Conservation (phyloP, 2,797 vertebrate species). For the Hozukius guyotensis region DNA sequence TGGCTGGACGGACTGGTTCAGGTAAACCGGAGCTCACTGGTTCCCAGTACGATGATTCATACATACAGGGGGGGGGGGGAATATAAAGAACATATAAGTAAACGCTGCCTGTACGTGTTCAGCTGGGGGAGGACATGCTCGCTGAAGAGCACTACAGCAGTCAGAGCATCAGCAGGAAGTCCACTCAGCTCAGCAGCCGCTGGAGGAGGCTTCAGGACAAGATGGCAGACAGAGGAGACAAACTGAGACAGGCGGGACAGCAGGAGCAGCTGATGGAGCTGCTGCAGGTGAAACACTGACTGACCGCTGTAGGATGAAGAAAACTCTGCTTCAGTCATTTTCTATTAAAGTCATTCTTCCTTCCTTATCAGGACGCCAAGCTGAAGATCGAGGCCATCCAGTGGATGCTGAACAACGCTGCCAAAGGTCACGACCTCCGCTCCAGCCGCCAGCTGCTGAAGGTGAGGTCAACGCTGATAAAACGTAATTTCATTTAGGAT, state of each 20-base stretch:
- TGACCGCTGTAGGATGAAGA: not conserved
- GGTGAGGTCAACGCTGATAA: constrained; percentile 16
- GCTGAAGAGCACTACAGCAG: constrained; percentile 74
- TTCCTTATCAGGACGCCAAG: constrained; percentile 84
- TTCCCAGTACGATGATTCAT: not conserved
- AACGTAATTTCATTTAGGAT: not conserved
- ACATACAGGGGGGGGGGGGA: too few species aligned
- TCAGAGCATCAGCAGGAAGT: constrained; percentile 78
- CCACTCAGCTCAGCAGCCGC: constrained; percentile 76
- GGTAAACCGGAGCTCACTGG: constrained; percentile 69
- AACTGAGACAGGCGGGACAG: constrained; percentile 87
- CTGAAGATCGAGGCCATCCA: constrained; percentile 89
- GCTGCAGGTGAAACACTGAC: constrained; percentile 70
- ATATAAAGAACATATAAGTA: not conserved
- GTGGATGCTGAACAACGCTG: constrained; percentile 82
- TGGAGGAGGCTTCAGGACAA: constrained; percentile 86
- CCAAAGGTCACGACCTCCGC: constrained; percentile 85
- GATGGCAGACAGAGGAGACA: constrained; percentile 87
- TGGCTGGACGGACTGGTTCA: constrained; percentile 82
- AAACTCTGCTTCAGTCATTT: not conserved
- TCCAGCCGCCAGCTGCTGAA: constrained; percentile 87
- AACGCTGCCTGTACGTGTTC: not conserved
- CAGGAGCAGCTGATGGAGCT: constrained; percentile 91
- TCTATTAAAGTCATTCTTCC: not conserved
- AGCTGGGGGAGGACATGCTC: constrained; percentile 86